Base-by-base conservation (phyloP, 2,797 vertebrate species). In the Clarias fuscus region DNA sequence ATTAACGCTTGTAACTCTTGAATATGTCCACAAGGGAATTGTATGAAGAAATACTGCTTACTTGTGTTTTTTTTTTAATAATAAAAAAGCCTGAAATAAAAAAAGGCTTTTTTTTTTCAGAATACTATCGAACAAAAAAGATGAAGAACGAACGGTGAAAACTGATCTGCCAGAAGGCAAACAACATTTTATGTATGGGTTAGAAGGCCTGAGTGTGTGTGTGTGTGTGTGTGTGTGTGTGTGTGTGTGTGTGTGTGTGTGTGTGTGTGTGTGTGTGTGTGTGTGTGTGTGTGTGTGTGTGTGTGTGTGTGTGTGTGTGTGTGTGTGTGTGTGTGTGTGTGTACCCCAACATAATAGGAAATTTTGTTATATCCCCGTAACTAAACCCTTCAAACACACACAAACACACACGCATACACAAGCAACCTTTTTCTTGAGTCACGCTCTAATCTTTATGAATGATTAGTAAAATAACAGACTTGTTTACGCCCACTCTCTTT, bases 201-300 rank as follows among this genome's bases (percentile, higher is more conserved):
- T 65, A 71, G 53, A 75, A 62, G n/a, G 37, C 64, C 27, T 15
- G 53, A 43, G 76, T 62, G 65, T 83, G 82, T 83, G 65, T 33
- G 64, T 68, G 64, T 82, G 80, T 68, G 80, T 82, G 40, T 68
- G 80, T 67, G 62, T 82, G 62, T 82, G 80, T 53, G 80, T 67
- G 80, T 68, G 80, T 82, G 80, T 67, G 79, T 82, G 79, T 53
- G 79, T 65, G 78, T 67, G 61, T 67, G 62, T 68, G 79, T 83
- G 76, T 33, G 64, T 30, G 84, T 71, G 84, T 62, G 53, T 80
- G 75, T 71, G 84, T 71, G 67, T 62, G 48, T 40, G 71, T 73
- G 71, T 72, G 70, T 72, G 22, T 73, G 33, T 65, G 33, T 13
- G 43, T 37, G 80, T 53, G 80, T 67, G 80, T 82, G 80, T 82